Base-by-base conservation (phyloP, 2,888 invertebrate species). In the Dendrolimus pini region DNA sequence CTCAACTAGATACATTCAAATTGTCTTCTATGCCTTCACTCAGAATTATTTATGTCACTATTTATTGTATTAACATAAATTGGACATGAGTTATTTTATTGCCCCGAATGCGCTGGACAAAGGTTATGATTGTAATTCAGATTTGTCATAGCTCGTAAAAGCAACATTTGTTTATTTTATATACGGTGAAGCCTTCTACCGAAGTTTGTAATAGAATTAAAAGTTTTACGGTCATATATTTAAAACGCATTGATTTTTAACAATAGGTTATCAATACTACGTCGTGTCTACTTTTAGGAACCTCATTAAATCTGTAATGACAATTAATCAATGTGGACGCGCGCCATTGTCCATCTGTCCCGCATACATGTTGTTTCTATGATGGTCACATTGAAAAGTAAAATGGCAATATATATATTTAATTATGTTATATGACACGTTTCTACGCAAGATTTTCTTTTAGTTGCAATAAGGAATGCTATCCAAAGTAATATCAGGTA, bases 21-120 rank as follows among this genome's bases (percentile, higher is more conserved):
- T 89, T 83, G 82, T 82, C 82, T 84, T 80, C 79, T 77, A 77
- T 71, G 76, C 75, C 78, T 80, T 82, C 80, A 75, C 73, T 72
- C 71, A 72, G 74, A 71, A 77, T 86, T 84, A 89, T 90, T 90
- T 89, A 90, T 89, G 85, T 81, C 74, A 83, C 81, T 89, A 89
- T 90, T 89, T 90, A 90, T 89, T 85, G 84, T 88, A 90, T 89
- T 89, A 90, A 89, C 89, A 90, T 90, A 89, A 90, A 89, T 89
- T 90, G 89, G 85, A 86, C 89, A 78, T 89, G 89, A 89, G 85
- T 90, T 89, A 90, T 90, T 89, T 90, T 89, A 90, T 85, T 85
- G 77, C 78, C 69, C 78, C 72, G 78, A 88, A 83, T 83, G 85
- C 84, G 76, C 68, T 77, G 83, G 80, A 84, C 82, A 85, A 84